These are phyloP conservation scores for Dilophus febrilis DNA, from an alignment of 2,888 invertebrate genomes.

Conservation along the genomic window DNA sequence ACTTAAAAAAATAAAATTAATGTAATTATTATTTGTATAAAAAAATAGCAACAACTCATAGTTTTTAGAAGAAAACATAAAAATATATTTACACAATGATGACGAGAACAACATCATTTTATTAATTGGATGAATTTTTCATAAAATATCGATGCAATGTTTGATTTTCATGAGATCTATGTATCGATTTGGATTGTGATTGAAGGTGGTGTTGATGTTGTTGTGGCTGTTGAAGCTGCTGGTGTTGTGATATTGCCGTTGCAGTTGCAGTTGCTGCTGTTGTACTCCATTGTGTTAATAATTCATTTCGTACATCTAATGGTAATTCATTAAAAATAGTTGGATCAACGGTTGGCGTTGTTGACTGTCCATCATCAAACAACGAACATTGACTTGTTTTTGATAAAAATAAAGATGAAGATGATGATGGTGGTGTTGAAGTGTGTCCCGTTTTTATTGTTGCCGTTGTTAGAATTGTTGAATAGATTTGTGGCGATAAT, in stretches of 20 bases:
- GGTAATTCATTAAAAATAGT: constrained; percentile 55
- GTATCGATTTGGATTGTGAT: constrained; percentile 10
- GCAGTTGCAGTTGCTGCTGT: neutral
- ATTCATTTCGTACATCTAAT: constrained; percentile 51
- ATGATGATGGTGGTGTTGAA: constrained; percentile 16
- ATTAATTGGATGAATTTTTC: constrained; percentile 40
- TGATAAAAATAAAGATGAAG: too few relatives aligned
- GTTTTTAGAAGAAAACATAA: too few relatives aligned
- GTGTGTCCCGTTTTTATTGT: too few relatives aligned
- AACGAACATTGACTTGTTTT: constrained; percentile 36
- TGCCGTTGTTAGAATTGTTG: constrained; percentile 5
- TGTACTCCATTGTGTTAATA: constrained; percentile 45
- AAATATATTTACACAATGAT: too few relatives aligned
- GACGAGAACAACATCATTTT: too few relatives aligned
- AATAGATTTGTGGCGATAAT: neutral
- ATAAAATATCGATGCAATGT: constrained; percentile 52
- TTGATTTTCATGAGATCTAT: constrained; percentile 29
- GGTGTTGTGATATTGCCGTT: constrained; percentile 13
- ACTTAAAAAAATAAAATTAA: too few relatives aligned
- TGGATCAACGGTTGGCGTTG: constrained; percentile 47
- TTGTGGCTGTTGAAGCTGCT: constrained; percentile 10
- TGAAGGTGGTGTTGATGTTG: constrained; percentile 16
- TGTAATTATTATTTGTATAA: too few relatives aligned
- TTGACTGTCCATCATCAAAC: too few relatives aligned
- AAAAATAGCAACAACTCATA: too few relatives aligned